Base-by-base conservation (phyloP, 2,113 vertebrate genomes). In the Seriola quinqueradiata region DNA sequence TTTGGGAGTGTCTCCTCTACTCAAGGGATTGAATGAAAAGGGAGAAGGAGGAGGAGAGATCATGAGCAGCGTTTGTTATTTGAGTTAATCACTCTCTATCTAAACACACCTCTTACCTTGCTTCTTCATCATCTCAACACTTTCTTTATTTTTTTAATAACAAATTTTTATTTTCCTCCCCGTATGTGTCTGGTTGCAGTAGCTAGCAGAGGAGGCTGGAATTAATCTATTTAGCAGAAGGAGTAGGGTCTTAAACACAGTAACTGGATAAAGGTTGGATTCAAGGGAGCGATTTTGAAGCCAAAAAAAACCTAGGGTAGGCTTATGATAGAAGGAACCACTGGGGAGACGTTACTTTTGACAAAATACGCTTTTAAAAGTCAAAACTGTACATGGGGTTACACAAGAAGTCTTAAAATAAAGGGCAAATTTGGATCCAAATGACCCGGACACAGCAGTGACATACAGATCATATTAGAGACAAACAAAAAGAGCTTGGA, bases 1-100 rank as follows among this genome's bases (percentile, higher is more conserved):
- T 81, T 0, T 68, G 95, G 95, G 94, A 92, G 90, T 94, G 93
- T 87, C 90, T 92, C 70, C 75, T 77, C 55, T 78, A 82, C 72
- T 75, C 42, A 52, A 83, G 55, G 70, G 79, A 63, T 88, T 86
- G 69, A 92, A 84, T 83, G 52, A 78, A 77, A 0, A 73, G 36
- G 84, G 50, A 71, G 61, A 72, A 69, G 19, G 69, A 85, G 76
- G 66, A 81, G 71, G 75, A 79, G 58, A 82, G 74, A 87, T 87
- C 89, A 90, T 92, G 77, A 87, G 86, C 44, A 3, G 59, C 61
- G 85, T 85, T 91, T 78, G 74, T 25, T 61, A 68, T 67, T 57
- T 65, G 19, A 77, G 68, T 34, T 32, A 84, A 81, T 90, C 46
- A 64, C 55, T 68, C 59, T 42, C 38, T 66, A 52, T 28, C 9